phyloP scores from a whole-genome alignment of 2,797 vertebrate species.

The Melanotaenia nigrans region DNA sequence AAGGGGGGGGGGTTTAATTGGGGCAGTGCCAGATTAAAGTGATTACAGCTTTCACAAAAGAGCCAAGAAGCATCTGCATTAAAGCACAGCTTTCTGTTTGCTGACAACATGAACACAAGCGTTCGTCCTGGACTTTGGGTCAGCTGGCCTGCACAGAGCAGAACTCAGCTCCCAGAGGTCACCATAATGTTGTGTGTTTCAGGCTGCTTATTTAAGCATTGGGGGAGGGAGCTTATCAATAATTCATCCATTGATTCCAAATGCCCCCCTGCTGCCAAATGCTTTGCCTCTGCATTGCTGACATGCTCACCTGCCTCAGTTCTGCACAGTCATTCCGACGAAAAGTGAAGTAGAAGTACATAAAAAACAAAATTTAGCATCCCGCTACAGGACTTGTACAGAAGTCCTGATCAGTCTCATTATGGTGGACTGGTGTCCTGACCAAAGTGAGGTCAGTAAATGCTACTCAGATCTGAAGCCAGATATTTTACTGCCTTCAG shows the following conservation, averaged over 20 bases:
- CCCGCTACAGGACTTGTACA: too few relatives aligned
- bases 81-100: conserved; percentile 15
- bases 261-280: conserved; percentile 52
- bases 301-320: neutral
- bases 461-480: too few relatives aligned
- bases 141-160: conserved; percentile 11
- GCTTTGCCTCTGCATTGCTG: conserved; percentile 48
- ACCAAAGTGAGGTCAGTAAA: neutral
- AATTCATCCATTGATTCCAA: conserved; percentile 77
- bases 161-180: conserved; percentile 39
- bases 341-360: neutral
- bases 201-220: conserved; percentile 32
- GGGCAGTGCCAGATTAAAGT: conserved; percentile 51
- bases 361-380: too few relatives aligned
- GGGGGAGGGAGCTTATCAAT: conserved; percentile 77
- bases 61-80: conserved; percentile 34
- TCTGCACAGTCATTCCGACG: neutral
- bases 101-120: conserved; percentile 17
- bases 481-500: too few relatives aligned
- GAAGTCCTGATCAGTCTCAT: too few relatives aligned
- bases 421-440: too few relatives aligned
- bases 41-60: conserved; percentile 40
- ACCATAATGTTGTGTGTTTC: conserved; percentile 22
- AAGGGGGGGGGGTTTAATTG: conserved; percentile 35
- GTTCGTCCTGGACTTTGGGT: conserved; percentile 10